These are phyloP conservation scores for Aurelia sp. DNA, from an alignment of 30 jellyfish, hydroid and myxozoan species.

Conservation along the genomic window DNA sequence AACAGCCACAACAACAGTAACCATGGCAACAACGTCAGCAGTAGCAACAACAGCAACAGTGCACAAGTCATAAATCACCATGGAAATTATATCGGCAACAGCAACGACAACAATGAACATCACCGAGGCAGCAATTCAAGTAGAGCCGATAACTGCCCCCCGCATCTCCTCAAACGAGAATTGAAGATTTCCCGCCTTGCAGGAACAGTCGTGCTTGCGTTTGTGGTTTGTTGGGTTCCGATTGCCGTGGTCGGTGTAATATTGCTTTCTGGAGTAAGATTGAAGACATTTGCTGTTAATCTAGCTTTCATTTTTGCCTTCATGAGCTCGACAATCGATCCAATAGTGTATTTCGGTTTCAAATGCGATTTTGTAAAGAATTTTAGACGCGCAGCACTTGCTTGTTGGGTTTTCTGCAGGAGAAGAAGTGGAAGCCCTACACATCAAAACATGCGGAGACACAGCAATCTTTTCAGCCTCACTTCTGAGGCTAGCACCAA, in stretches of 20 bases:
- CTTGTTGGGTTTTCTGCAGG: too few relatives aligned
- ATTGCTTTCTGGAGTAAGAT: background rate
- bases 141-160: background rate
- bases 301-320: slow-evolving; percentile 38
- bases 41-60: background rate
- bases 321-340: slow-evolving; percentile 67
- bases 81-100: too few relatives aligned
- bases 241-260: slow-evolving; percentile 15
- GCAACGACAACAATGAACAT: too few relatives aligned
- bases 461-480: background rate
- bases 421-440: too few relatives aligned
- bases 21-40: slow-evolving; percentile 2
- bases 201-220: slow-evolving; percentile 28
- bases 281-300: background rate
- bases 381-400: background rate
- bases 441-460: background rate
- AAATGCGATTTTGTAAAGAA: slow-evolving; percentile 13
- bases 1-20: slow-evolving; percentile 3
- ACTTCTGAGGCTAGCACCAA: background rate
- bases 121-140: background rate
- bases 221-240: slow-evolving; percentile 61
- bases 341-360: slow-evolving; percentile 44
- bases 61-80: too few relatives aligned
- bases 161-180: slow-evolving; percentile 31
- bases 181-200: slow-evolving; percentile 23